Evolutionary conservation across 2,888 invertebrate genomes (phyloP).

Genomic region (Eilema depressum): DNA sequence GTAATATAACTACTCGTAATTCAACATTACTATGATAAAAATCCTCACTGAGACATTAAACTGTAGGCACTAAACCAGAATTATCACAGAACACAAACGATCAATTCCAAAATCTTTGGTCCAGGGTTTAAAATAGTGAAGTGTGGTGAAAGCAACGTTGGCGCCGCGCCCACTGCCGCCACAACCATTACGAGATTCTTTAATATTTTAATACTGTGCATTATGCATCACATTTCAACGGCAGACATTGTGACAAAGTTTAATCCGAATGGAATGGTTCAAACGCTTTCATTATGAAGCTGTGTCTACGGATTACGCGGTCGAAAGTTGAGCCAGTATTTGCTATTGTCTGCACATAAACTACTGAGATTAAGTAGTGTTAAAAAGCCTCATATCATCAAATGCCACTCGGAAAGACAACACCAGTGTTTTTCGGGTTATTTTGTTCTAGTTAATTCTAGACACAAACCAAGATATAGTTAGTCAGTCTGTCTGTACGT

Average conservation of each 20-base stretch:
- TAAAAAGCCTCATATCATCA: slow-evolving; percentile 5
- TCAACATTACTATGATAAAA: neutral
- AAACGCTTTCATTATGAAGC: slow-evolving; percentile 50
- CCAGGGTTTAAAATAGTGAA: slow-evolving; percentile 61
- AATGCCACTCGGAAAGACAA: neutral
- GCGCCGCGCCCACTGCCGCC: slow-evolving; percentile 64
- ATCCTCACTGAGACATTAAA: slow-evolving; percentile 20
- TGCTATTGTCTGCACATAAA: slow-evolving; percentile 31
- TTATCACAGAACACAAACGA: neutral
- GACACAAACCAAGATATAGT: no score
- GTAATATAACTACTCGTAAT: no score
- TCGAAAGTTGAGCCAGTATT: slow-evolving; percentile 38
- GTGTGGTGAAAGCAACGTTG: slow-evolving; percentile 64
- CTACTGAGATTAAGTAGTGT: slow-evolving; percentile 21
- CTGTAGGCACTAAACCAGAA: slow-evolving; percentile 31
- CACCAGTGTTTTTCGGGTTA: no score
- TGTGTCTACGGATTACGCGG: slow-evolving; percentile 44
- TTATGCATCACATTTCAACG: slow-evolving; percentile 72
- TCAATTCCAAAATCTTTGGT: slow-evolving; percentile 52
- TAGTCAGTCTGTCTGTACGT: no score
- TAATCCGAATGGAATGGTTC: slow-evolving; percentile 61
- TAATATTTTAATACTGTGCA: slow-evolving; percentile 79
- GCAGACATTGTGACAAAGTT: slow-evolving; percentile 65
- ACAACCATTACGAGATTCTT: slow-evolving; percentile 69
- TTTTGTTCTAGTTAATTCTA: no score